Base-by-base conservation (phyloP, 2,888 invertebrate genomes). In the Leptothorax acervorum region DNA sequence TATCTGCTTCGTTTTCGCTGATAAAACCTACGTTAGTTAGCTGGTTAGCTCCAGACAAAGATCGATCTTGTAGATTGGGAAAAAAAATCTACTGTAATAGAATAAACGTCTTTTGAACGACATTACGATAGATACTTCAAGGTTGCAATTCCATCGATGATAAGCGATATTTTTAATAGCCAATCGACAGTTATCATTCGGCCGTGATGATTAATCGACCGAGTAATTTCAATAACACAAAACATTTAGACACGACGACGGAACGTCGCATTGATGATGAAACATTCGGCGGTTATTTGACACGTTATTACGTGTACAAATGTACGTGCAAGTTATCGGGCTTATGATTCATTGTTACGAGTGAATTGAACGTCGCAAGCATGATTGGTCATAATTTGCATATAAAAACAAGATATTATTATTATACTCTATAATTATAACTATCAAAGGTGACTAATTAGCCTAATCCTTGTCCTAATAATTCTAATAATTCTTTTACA, bases 181-280 rank as follows among this genome's bases (percentile, higher is more conserved):
- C 48, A 45, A 35, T 31, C 31, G 75, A 4, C 74, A 39, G 53
- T 82, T 82, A 85, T 84, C 81, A 62, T 51, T 39, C 66, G 45
- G 9, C 23, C 75, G 18, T 55, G 85, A 82, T 88, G 91, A 90
- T 90, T 86, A 87, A 90, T 82, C 70, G 81, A 15, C 42, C 79
- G 83, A 86, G 88, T 85, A 79, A 87, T 90, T 88, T 87, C 84
- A 86, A 85, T 86, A 91, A 91, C 85, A 88, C 84, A 90, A 91
- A 91, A 87, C 87, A 90, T 89, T 90, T 83, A 39, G 87, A 84
- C 31, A 53, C 48, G 71, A 23, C 79, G 45, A 48, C 31, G 35
- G 57, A 23, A 15, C 70, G 60, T 60, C 53, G 65, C 57, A 9
- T 48, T 45, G 23, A 23, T 70, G 87, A 84, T 86, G 90, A 90